Conservation (phyloP, 2,888 invertebrate species). For the Plebejus argus region DNA sequence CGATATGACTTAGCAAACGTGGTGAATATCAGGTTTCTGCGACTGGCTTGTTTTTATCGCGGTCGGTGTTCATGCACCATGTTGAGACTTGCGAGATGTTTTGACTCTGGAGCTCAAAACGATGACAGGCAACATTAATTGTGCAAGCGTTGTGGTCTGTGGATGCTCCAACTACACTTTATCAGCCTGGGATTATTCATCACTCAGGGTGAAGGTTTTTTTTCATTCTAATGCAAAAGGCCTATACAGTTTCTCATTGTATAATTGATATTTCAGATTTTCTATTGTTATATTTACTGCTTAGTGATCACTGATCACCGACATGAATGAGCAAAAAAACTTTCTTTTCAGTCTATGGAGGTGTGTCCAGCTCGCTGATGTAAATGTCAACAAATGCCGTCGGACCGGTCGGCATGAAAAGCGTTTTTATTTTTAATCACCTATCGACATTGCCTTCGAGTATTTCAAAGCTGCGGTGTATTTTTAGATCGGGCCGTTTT, state of each 20-base stretch:
- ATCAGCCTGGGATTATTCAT: background rate
- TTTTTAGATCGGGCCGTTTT: conserved; percentile 48
- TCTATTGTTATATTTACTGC: background rate
- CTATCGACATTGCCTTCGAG: conserved; percentile 52
- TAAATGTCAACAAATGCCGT: conserved; percentile 71
- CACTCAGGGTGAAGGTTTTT: background rate
- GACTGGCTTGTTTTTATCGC: conserved; percentile 23
- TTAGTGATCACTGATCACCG: background rate
- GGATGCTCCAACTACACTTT: background rate
- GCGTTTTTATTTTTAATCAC: conserved; percentile 53
- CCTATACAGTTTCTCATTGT: background rate
- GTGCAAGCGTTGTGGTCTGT: conserved; percentile 1
- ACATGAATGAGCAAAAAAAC: conserved; percentile 45
- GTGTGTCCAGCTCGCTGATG: conserved; percentile 67
- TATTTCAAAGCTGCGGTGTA: conserved; percentile 65
- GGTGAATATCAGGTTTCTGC: conserved; percentile 28
- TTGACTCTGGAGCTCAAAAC: background rate
- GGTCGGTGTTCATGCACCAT: conserved; percentile 20
- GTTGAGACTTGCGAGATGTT: conserved; percentile 17
- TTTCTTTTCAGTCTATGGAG: conserved; percentile 67
- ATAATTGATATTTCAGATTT: background rate
- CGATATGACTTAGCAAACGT: conserved; percentile 33
- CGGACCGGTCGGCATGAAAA: conserved; percentile 62
- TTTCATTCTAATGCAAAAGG: background rate
- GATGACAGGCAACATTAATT: background rate